Evolutionary conservation across 2,113 vertebrate species (phyloP).

Genomic region (Peromyscus leucopus): DNA sequence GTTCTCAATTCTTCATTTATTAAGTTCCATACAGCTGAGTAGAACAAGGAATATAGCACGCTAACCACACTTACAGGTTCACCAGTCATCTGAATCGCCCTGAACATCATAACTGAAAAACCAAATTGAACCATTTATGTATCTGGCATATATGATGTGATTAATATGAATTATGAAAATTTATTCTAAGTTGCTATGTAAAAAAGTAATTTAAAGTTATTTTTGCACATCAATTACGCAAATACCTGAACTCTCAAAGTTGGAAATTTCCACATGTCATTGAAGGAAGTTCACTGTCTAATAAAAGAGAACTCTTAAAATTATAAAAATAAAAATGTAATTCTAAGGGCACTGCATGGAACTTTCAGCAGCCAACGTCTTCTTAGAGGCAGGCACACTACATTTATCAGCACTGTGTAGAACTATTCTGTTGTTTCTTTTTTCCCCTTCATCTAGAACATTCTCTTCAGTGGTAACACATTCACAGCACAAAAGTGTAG

Average conservation of each 20-base stretch:
- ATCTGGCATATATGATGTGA: conserved; percentile 75
- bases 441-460: not conserved
- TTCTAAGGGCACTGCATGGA: conserved; percentile 61
- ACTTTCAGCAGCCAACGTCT: conserved; percentile 57
- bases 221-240: conserved; percentile 78
- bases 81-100: conserved; percentile 74
- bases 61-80: conserved; percentile 62
- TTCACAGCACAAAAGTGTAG: not conserved
- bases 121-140: conserved; percentile 73
- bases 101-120: conserved; percentile 72
- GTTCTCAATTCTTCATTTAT: conserved; percentile 73
- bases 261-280: conserved; percentile 73
- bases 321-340: conserved; percentile 68
- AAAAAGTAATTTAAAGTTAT: conserved; percentile 80
- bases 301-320: conserved; percentile 68
- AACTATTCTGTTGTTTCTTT: not conserved
- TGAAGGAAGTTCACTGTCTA: conserved; percentile 75
- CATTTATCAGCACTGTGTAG: conserved; percentile 56
- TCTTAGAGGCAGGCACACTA: conserved; percentile 56
- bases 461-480: conserved; percentile 38
- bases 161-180: conserved; percentile 81
- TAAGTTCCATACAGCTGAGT: conserved; percentile 67
- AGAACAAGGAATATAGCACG: conserved; percentile 56
- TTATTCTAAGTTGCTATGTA: conserved; percentile 80
- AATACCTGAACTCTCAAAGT: conserved; percentile 76